A percentile compares a stretch with the other conserved stretches of the same genome.
phyloP scores from a whole-genome alignment of 2,888 invertebrate genomes.

The Noctua pronuba region DNA sequence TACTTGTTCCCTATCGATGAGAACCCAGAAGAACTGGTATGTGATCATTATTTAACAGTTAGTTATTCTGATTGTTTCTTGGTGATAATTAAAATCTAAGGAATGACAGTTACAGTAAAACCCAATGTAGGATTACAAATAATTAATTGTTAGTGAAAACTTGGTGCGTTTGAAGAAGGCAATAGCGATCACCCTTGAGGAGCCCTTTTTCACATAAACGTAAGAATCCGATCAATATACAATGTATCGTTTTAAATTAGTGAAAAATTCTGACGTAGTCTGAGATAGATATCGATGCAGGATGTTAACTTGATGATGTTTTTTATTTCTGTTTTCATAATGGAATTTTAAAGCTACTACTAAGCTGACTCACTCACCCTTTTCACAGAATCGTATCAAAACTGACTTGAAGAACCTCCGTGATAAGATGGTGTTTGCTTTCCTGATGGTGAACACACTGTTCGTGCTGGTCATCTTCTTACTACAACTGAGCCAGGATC shows the following conservation, averaged over 20 bases:
- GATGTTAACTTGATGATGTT: background rate
- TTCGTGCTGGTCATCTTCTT: slow-evolving; percentile 99
- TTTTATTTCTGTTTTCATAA: background rate
- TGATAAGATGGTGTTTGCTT: slow-evolving; percentile 98
- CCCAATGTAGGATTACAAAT: background rate
- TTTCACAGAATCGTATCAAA: slow-evolving; percentile 94
- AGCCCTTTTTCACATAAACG: too few relatives aligned
- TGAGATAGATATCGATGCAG: background rate
- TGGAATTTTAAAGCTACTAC: background rate
- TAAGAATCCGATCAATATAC: background rate
- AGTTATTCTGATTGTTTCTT: background rate
- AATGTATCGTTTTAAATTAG: too few relatives aligned
- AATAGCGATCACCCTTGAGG: too few relatives aligned
- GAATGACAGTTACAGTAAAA: background rate
- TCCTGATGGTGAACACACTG: slow-evolving; percentile 99
- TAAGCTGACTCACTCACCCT: background rate
- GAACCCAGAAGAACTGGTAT: slow-evolving; percentile 96
- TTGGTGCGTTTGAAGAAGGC: background rate
- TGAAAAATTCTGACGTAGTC: background rate
- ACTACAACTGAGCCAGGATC: slow-evolving; percentile 98
- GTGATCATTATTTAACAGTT: slow-evolving; percentile 11
- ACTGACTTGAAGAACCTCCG: slow-evolving; percentile 97
- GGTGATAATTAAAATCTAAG: background rate
- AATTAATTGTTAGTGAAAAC: background rate
- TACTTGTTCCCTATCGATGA: slow-evolving; percentile 98